These are phyloP conservation scores for Eretmocerus hayati DNA, from an alignment of 2,888 invertebrate species.

Conservation along the genomic window DNA sequence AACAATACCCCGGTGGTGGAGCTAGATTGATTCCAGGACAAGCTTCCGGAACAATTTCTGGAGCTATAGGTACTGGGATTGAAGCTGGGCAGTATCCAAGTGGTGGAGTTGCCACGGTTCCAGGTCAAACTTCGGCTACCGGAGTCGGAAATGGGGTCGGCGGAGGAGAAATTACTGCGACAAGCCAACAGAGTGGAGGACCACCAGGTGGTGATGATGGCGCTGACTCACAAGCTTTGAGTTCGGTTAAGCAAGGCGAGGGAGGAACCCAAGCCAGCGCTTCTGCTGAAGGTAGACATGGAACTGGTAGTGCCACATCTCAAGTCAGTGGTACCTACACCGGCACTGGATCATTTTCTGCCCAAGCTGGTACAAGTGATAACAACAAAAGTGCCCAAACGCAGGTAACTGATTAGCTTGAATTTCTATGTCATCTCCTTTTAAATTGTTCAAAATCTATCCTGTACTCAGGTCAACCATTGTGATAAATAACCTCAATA, in stretches of 20 bases:
- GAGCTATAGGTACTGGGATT: slow-evolving; percentile 11
- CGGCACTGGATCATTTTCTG: slow-evolving; percentile 72
- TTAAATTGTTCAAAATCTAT: not conserved
- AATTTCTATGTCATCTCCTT: no score
- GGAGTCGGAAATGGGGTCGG: slow-evolving; percentile 15
- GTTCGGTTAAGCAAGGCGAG: slow-evolving; percentile 52
- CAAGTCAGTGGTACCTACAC: slow-evolving; percentile 76
- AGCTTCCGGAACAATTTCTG: not conserved
- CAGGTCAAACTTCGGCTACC: slow-evolving; percentile 9
- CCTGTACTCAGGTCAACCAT: no score
- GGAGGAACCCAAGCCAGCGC: slow-evolving; percentile 70
- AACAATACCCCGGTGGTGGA: not conserved
- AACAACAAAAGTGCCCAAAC: slow-evolving; percentile 64
- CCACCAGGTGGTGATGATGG: slow-evolving; percentile 49
- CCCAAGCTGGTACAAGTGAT: slow-evolving; percentile 73
- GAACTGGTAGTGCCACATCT: slow-evolving; percentile 71
- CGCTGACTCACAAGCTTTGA: slow-evolving; percentile 68
- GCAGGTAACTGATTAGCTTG: no score
- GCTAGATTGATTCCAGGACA: slow-evolving; percentile 8
- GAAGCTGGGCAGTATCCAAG: not conserved
- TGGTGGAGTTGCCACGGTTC: slow-evolving; percentile 8
- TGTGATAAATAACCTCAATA: no score
- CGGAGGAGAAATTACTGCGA: not conserved
- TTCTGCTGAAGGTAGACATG: slow-evolving; percentile 68
- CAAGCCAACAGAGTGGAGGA: slow-evolving; percentile 3